A percentile compares a stretch with the other conserved stretches of the same genome.
Conservation (phyloP, 2,113 vertebrate genomes). For the Oryctolagus cuniculus region DNA sequence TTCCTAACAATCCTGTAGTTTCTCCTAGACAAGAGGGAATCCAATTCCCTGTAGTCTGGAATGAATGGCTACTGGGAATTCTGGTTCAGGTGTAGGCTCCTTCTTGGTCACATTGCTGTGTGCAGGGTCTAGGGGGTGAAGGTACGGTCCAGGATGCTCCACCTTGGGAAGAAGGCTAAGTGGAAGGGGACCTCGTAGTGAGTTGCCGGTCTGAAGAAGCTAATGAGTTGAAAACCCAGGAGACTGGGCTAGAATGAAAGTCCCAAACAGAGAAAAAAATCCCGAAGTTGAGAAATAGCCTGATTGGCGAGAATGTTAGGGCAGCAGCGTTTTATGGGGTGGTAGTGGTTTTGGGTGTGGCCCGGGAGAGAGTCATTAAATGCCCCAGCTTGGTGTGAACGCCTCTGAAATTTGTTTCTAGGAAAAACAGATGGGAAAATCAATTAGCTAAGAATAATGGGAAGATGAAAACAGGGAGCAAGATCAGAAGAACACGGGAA, state of each 20-base stretch:
- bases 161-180: neutral
- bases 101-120: neutral
- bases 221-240: constrained; percentile 11
- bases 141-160: neutral
- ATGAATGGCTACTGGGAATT: neutral
- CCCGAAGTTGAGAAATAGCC: constrained; percentile 12
- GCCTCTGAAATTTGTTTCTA: constrained; percentile 66
- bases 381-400: constrained; percentile 18
- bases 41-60: neutral
- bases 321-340: constrained; percentile 39
- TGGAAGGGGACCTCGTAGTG: neutral
- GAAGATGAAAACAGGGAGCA: constrained; percentile 33
- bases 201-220: neutral
- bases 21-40: neutral
- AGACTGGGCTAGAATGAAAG: neutral
- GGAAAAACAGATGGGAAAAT: constrained; percentile 69
- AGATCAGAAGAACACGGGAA: constrained; percentile 28
- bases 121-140: neutral
- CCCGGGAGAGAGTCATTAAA: neutral
- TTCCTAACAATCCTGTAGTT: neutral
- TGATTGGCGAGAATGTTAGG: constrained; percentile 8
- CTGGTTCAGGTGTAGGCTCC: neutral
- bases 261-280: neutral
- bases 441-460: constrained; percentile 36
- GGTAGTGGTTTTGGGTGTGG: constrained; percentile 56